Evolutionary conservation across 2,797 vertebrate species (phyloP), one percentile per base, ranked within the genome.

Genomic region (Pygocentrus nattereri): DNA sequence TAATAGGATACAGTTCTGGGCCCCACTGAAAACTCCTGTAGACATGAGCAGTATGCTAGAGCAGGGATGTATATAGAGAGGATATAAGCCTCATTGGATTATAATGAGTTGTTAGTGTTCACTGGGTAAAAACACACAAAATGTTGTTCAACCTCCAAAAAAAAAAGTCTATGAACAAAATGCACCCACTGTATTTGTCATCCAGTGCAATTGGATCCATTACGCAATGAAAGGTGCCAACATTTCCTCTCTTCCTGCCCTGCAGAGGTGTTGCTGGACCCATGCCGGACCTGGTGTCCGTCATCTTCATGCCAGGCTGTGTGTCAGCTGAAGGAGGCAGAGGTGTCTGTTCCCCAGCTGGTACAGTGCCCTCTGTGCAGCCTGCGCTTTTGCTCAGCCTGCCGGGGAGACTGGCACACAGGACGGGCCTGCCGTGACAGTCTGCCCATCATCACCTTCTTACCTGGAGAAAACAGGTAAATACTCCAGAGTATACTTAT

Each of bases 261-360:
- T 64, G 3, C 82, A 96, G 96, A 96, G 93, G 95, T 97, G 74
- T 93, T 96, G 80, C 90, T 97, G 89, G 96, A 96, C 90, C 96
- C 96, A 0, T 95, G 95, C 83, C 94, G 95, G 85, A 96, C 95
- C 13, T 97, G 96, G 96, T 97, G 96, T 88, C 96, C 96, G 0
- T 95, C 93, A 0, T 94, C 95, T 16, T 90, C 94, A 67, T 96
- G 96, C 91, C 96, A 96, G 82, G 95, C 96, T 0, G 96, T 96
- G 85, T 96, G 96, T 87, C 95, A 95, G 75, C 89, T 97, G 38
- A 92, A 94, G 84, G 95, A 95, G 69, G 74, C 90, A 41, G 95
- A 93, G 41, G 90, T 91, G 3, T 91, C 94, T 76, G 89, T 90
- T 19, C 91, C 94, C 0, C 95, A 96, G 87, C 89, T 93, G 38